Evolutionary conservation across 1,140 invertebrate species (phyloP).

Genomic region (Drosophila parvula): DNA sequence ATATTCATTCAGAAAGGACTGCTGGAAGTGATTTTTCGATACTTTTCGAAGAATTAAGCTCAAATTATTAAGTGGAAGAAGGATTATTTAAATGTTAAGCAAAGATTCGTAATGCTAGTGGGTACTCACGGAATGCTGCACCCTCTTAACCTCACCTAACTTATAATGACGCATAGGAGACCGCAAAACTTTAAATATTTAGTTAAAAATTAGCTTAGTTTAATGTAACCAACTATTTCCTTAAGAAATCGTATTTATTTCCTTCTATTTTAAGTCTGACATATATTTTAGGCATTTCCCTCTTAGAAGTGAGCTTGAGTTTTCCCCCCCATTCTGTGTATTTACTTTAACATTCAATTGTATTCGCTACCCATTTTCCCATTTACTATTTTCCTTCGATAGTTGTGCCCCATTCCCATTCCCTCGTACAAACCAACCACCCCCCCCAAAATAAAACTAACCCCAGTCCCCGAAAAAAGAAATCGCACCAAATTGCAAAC

Average conservation of each 20-base stretch:
- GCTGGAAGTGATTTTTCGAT: too few relatives aligned
- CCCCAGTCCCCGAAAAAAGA: not conserved
- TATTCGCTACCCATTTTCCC: not conserved
- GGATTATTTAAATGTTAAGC: too few relatives aligned
- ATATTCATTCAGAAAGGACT: not conserved
- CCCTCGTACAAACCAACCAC: too few relatives aligned
- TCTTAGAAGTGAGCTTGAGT: not conserved
- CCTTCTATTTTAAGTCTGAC: not conserved
- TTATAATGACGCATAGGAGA: not conserved
- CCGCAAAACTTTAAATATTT: not conserved
- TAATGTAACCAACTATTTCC: not conserved
- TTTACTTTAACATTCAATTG: slow-evolving; percentile 33
- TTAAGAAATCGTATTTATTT: not conserved
- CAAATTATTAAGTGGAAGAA: too few relatives aligned
- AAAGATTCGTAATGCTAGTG: too few relatives aligned
- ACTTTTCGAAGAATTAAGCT: too few relatives aligned
- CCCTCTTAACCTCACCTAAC: not conserved
- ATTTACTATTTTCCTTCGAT: slow-evolving; percentile 4
- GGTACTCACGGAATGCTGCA: too few relatives aligned
- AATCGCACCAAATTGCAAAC: slow-evolving; percentile 46
- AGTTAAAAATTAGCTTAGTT: not conserved
- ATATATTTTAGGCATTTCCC: not conserved
- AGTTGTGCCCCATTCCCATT: slow-evolving; percentile 10
- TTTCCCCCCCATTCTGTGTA: not conserved
- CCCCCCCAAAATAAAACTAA: slow-evolving; percentile 48